Conservation (phyloP, 1,140 invertebrate genomes). For the Drosophila paulistorum region DNA sequence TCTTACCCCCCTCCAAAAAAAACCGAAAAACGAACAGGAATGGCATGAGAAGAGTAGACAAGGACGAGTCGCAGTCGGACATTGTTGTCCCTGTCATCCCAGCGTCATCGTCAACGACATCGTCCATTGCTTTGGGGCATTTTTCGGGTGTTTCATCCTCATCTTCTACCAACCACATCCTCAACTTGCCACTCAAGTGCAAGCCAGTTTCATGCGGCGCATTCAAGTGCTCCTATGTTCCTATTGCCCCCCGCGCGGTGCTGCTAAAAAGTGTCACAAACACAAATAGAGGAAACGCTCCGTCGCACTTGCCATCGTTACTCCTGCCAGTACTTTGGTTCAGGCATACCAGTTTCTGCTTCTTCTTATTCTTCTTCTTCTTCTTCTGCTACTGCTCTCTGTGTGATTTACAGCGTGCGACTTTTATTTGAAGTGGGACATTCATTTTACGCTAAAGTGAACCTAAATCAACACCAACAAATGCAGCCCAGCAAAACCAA, state of each 20-base stretch:
- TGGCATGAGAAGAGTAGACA: slow-evolving; percentile 19
- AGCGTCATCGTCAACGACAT: slow-evolving; percentile 55
- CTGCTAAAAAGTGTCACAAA: slow-evolving; percentile 67
- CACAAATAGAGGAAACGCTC: slow-evolving; percentile 65
- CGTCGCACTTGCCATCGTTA: slow-evolving; percentile 47
- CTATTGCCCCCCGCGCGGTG: slow-evolving; percentile 32
- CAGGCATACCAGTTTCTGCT: not conserved
- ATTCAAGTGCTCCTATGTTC: slow-evolving; percentile 61
- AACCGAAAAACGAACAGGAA: slow-evolving; percentile 1
- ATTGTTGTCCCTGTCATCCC: slow-evolving; percentile 46
- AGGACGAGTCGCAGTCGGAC: slow-evolving; percentile 12
- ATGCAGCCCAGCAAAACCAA: not conserved
- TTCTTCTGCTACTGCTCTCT: slow-evolving; percentile 28
- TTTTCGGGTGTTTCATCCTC: slow-evolving; percentile 46
- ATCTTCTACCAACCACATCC: slow-evolving; percentile 26
- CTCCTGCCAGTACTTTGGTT: not conserved
- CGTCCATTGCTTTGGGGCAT: slow-evolving; percentile 61
- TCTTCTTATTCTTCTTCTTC: not conserved
- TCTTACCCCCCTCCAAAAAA: not conserved
- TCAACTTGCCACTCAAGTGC: slow-evolving; percentile 70
- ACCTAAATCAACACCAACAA: slow-evolving; percentile 77
- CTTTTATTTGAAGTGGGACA: slow-evolving; percentile 81
- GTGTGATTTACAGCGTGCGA: slow-evolving; percentile 79
- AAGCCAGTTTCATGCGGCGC: slow-evolving; percentile 75
- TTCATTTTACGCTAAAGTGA: slow-evolving; percentile 81